Evolutionary conservation across 2,888 invertebrate species (phyloP).

Genomic region (Thymelicus acteon): DNA sequence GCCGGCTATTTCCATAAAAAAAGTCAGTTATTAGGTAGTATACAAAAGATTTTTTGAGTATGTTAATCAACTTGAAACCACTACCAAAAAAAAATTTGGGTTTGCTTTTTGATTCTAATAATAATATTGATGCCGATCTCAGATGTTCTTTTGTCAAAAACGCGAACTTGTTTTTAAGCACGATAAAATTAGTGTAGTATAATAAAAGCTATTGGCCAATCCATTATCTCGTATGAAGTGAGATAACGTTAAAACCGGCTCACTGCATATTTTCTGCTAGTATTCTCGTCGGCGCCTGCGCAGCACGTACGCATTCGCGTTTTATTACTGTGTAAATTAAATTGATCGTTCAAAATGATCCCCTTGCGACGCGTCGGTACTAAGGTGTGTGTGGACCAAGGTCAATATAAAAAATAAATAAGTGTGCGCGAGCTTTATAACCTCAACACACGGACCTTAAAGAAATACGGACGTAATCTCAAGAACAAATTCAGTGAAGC

Average conservation of each 20-base stretch:
- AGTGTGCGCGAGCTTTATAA: slow-evolving; percentile 15
- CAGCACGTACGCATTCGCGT: slow-evolving; percentile 50
- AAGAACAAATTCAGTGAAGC: too few species aligned
- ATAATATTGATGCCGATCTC: too few species aligned
- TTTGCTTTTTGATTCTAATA: too few species aligned
- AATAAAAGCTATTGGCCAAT: slow-evolving; percentile 25
- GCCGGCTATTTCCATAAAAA: too few species aligned
- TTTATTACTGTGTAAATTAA: slow-evolving; percentile 55
- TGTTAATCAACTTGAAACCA: too few species aligned
- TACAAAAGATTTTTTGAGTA: too few species aligned
- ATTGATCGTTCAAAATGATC: slow-evolving; percentile 64
- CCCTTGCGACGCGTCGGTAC: slow-evolving; percentile 76
- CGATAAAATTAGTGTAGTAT: background rate
- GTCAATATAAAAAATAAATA: slow-evolving; percentile 40
- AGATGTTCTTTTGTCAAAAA: too few species aligned
- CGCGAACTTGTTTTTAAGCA: slow-evolving; percentile 5
- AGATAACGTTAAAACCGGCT: slow-evolving; percentile 64
- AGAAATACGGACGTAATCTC: too few species aligned
- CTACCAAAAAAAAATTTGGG: too few species aligned
- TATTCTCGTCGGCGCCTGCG: slow-evolving; percentile 60
- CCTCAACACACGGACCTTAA: too few species aligned
- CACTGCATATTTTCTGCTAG: slow-evolving; percentile 56
- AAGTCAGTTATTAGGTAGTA: too few species aligned
- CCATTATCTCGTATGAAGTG: slow-evolving; percentile 69
- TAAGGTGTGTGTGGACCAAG: slow-evolving; percentile 67